Evolutionary conservation across 2,113 vertebrate genomes (phyloP).

Genomic region (Xenopus tropicalis): DNA sequence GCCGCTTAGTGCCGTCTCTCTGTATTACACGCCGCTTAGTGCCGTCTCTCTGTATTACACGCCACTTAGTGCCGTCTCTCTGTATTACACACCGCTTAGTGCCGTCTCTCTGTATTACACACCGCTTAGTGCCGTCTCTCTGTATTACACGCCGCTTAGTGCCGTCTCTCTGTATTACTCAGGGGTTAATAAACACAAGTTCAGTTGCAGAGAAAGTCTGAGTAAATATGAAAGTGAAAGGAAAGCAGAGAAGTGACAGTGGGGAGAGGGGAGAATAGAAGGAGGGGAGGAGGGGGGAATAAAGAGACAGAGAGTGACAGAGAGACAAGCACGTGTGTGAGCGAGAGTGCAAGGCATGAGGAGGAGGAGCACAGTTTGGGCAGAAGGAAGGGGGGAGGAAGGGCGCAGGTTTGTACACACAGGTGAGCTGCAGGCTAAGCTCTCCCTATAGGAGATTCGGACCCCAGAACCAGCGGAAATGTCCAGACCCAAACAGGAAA

Average conservation of each 20-base stretch:
- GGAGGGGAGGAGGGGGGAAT: no score
- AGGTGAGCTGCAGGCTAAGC: background rate
- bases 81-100: no score
- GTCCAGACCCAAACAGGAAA: background rate
- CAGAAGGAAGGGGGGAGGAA: background rate
- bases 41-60: no score
- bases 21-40: no score
- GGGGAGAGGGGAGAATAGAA: background rate
- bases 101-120: no score
- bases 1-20: no score
- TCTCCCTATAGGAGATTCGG: background rate
- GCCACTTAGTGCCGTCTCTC: no score
- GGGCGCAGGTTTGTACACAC: background rate
- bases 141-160: background rate
- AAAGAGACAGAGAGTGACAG: background rate
- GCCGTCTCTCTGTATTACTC: background rate
- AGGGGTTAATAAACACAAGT: background rate
- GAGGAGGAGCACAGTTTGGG: background rate
- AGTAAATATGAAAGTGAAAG: constrained; percentile 9
- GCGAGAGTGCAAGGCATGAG: background rate
- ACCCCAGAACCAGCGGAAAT: background rate
- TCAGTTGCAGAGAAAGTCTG: background rate
- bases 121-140: background rate
- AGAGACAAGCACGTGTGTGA: background rate
- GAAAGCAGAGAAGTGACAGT: background rate